These are phyloP conservation scores for Oophaga sylvatica DNA, from an alignment of 2,797 vertebrate genomes.

Conservation along the genomic window DNA sequence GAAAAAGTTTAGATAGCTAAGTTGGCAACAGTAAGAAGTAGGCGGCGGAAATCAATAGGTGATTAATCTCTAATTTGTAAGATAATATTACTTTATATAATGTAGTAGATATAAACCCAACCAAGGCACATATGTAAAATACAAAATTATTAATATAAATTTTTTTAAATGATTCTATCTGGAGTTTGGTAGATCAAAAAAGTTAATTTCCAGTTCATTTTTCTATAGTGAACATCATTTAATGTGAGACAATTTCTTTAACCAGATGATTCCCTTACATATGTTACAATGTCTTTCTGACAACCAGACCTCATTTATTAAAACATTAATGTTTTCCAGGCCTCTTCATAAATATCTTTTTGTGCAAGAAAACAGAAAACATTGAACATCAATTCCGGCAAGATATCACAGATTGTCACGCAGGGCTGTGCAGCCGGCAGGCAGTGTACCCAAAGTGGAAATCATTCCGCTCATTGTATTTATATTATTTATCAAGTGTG, in stretches of 20 bases:
- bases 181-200: not conserved
- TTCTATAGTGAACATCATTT: not conserved
- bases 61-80: too few species aligned
- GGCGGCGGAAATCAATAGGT: too few species aligned
- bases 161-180: not conserved
- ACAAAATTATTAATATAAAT: not conserved
- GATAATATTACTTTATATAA: too few species aligned
- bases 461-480: not conserved
- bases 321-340: conserved; percentile 55
- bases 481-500: conserved; percentile 21
- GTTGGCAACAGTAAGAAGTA: too few species aligned
- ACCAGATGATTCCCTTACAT: conserved; percentile 12
- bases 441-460: conserved; percentile 8
- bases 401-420: conserved; percentile 49
- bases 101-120: too few species aligned
- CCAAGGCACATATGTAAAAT: too few species aligned
- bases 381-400: conserved; percentile 49
- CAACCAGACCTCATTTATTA: conserved; percentile 51
- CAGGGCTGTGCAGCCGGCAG: conserved; percentile 21
- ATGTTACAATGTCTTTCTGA: conserved; percentile 29
- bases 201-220: not conserved
- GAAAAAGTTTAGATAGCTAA: too few species aligned
- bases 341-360: conserved; percentile 41
- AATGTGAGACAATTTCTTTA: conserved; percentile 9
- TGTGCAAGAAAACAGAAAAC: conserved; percentile 39